These are phyloP conservation scores for Nestor notabilis DNA, from an alignment of 2,113 vertebrate genomes.

Conservation along the genomic window DNA sequence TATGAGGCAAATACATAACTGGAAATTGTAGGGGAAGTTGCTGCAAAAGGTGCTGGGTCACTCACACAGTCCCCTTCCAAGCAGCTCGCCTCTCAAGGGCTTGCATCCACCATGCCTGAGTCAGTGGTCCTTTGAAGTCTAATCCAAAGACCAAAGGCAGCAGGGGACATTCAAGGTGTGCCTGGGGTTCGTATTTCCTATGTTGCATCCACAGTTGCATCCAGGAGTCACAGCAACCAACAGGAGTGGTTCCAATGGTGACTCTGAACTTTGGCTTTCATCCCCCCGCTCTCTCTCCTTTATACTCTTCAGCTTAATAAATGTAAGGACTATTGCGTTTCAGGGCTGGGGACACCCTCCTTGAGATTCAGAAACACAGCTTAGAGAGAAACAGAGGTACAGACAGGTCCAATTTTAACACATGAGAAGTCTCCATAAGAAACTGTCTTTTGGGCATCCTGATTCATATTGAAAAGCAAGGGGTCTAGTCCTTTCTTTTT, in stretches of 20 bases:
- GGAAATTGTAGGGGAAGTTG: background rate
- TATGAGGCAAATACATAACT: background rate
- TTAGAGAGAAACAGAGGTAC: background rate
- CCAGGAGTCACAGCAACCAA: background rate
- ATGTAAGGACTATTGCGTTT: background rate
- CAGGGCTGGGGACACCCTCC: background rate
- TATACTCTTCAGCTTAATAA: background rate
- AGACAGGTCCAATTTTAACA: background rate
- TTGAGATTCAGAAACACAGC: background rate
- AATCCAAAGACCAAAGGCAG: background rate
- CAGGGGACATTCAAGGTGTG: background rate
- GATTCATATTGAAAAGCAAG: background rate
- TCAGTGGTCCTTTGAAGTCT: background rate
- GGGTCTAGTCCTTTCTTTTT: background rate
- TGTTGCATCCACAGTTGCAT: background rate
- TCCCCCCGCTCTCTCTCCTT: background rate
- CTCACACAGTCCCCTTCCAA: background rate
- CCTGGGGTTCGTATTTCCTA: background rate
- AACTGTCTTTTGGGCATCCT: background rate
- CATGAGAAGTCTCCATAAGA: background rate
- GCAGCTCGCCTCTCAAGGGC: background rate
- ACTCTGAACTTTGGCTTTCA: background rate
- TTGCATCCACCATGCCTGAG: background rate
- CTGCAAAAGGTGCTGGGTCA: background rate
- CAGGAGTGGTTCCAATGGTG: background rate